Conservation (phyloP, 2,888 invertebrate species). For the Pristionchus maxplancki region DNA sequence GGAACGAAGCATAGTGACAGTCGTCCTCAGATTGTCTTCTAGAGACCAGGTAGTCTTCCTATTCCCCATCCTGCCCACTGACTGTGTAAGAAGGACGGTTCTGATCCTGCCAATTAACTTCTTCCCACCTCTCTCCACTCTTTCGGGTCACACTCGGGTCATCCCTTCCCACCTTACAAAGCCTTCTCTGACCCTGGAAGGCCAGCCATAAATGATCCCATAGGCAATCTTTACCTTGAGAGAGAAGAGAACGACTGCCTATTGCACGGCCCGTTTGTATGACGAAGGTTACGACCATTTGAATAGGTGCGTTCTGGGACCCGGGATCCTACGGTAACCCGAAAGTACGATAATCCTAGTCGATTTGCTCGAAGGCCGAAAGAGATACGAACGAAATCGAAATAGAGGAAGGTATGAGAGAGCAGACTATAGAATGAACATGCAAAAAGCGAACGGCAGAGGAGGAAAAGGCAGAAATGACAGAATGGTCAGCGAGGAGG, state of each 20-base stretch:
- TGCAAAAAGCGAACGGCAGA: constrained; percentile 24
- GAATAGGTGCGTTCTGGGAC: background rate
- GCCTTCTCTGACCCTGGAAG: constrained; percentile 1
- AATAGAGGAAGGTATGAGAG: constrained; percentile 1
- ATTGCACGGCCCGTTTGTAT: constrained; percentile 27
- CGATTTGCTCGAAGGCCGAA: constrained; percentile 19
- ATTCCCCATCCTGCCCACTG: background rate
- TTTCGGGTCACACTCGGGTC: constrained; percentile 30
- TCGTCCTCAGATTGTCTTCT: background rate
- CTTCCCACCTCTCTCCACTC: constrained; percentile 1
- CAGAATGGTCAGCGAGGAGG: constrained; percentile 13
- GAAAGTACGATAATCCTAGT: background rate
- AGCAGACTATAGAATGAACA: constrained; percentile 16
- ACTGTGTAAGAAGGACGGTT: background rate
- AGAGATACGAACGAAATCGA: constrained; percentile 23
- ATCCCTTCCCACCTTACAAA: background rate
- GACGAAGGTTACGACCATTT: constrained; percentile 32
- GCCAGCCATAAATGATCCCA: constrained; percentile 42
- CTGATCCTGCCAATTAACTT: constrained; percentile 48
- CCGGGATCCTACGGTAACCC: background rate
- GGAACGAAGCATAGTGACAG: background rate
- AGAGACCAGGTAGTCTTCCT: background rate
- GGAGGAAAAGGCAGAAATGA: constrained; percentile 18
- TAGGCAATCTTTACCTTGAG: constrained; percentile 45
- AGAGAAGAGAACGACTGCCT: constrained; percentile 33